Evolutionary conservation across 2,113 vertebrate species (phyloP).

Genomic region (Tragelaphus imberbis): DNA sequence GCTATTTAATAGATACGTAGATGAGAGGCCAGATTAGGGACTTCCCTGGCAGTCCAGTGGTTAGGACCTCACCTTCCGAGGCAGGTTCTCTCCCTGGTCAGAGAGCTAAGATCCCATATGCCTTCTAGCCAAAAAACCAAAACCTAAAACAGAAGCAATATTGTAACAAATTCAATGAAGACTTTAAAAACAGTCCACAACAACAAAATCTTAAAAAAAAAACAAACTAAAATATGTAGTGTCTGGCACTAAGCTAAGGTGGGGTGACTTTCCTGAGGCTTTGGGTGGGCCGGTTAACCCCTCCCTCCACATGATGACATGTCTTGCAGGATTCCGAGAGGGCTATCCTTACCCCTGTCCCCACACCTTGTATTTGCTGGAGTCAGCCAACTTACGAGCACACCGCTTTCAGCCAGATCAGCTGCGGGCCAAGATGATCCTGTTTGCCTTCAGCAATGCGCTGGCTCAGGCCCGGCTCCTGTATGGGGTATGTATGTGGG

Average conservation of each 20-base stretch:
- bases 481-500: slow-evolving; percentile 62
- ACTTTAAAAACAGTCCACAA: background rate
- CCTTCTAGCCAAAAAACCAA: background rate
- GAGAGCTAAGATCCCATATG: background rate
- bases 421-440: slow-evolving; percentile 69
- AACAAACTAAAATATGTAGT: background rate
- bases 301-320: background rate
- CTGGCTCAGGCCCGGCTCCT: slow-evolving; percentile 60
- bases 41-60: background rate
- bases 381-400: background rate
- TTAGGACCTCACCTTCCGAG: background rate
- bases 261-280: background rate
- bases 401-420: slow-evolving; percentile 49
- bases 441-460: slow-evolving; percentile 70
- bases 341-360: slow-evolving; percentile 56
- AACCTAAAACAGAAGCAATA: background rate
- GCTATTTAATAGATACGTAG: background rate
- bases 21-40: background rate
- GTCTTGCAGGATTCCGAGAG: slow-evolving; percentile 59
- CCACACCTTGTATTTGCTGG: slow-evolving; percentile 68
- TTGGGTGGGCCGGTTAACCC: background rate
- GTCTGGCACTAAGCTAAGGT: background rate
- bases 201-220: background rate
- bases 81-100: background rate
- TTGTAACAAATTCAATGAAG: background rate